phyloP scores from a whole-genome alignment of 2,113 vertebrate genomes.

The Tetrao urogallus region DNA sequence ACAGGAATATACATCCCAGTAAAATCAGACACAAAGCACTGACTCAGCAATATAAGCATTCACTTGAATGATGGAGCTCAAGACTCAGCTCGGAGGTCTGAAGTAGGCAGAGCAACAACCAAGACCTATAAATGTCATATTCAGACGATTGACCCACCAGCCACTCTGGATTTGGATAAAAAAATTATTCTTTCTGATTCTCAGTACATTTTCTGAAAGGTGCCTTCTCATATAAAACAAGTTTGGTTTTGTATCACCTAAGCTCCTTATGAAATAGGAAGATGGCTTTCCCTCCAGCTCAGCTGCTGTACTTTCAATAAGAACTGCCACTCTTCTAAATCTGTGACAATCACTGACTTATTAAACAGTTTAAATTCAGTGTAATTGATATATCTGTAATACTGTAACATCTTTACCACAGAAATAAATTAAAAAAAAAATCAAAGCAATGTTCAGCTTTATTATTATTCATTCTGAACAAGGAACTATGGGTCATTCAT shows the following conservation, averaged over 20 bases:
- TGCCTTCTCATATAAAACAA: neutral
- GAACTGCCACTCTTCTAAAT: neutral
- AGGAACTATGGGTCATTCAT: neutral
- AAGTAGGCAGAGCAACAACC: neutral
- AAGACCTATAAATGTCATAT: neutral
- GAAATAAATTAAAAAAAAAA: neutral
- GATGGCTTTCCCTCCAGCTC: neutral
- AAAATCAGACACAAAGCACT: neutral
- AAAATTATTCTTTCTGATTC: neutral
- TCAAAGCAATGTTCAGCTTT: neutral
- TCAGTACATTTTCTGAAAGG: neutral
- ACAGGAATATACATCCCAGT: neutral
- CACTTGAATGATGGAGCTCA: neutral
- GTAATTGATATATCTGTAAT: neutral
- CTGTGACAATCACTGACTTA: constrained; percentile 14
- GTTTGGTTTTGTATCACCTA: neutral
- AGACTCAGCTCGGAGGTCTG: neutral
- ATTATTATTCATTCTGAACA: neutral
- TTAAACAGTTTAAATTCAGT: neutral
- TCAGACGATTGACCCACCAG: neutral
- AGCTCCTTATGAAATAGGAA: neutral
- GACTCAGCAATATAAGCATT: neutral
- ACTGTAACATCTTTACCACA: neutral
- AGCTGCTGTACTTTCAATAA: neutral
- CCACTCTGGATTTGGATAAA: neutral